A percentile compares a stretch with the other conserved stretches of the same genome.
phyloP scores from a whole-genome alignment of 2,113 vertebrate genomes.

The Illadopsis cleaveri region DNA sequence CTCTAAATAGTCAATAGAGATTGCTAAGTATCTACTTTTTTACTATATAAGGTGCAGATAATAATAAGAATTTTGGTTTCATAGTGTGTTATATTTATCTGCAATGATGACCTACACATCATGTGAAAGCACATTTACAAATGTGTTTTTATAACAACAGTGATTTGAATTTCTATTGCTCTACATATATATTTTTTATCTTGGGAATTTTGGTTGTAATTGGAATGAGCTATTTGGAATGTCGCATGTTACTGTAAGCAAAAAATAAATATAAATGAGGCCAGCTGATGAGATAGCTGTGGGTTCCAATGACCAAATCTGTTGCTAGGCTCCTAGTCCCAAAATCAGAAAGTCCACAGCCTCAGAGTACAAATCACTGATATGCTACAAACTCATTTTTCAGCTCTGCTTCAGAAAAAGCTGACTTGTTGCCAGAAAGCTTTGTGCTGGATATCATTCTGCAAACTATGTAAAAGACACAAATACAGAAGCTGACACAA shows the following conservation, averaged over 20 bases:
- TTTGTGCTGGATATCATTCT: neutral
- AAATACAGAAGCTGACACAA: neutral
- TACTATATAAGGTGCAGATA: neutral
- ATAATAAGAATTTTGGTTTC: neutral
- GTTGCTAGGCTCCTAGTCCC: neutral
- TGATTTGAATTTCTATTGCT: neutral
- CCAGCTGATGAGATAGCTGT: neutral
- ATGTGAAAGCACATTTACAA: neutral
- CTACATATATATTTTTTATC: neutral
- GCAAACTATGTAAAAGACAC: neutral
- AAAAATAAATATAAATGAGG: neutral
- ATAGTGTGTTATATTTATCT: neutral
- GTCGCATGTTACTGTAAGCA: neutral
- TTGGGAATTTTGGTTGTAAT: neutral
- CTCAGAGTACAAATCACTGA: neutral
- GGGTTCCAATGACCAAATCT: neutral
- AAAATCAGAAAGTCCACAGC: neutral
- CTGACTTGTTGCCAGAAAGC: neutral
- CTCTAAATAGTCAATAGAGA: neutral
- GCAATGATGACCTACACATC: neutral
- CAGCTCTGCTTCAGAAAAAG: neutral
- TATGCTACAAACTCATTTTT: neutral
- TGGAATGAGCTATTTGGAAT: neutral
- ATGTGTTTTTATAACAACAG: neutral
- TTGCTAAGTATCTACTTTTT: neutral